Base-by-base conservation (phyloP, 2,888 invertebrate species). In the Strigamia transsilvanica region DNA sequence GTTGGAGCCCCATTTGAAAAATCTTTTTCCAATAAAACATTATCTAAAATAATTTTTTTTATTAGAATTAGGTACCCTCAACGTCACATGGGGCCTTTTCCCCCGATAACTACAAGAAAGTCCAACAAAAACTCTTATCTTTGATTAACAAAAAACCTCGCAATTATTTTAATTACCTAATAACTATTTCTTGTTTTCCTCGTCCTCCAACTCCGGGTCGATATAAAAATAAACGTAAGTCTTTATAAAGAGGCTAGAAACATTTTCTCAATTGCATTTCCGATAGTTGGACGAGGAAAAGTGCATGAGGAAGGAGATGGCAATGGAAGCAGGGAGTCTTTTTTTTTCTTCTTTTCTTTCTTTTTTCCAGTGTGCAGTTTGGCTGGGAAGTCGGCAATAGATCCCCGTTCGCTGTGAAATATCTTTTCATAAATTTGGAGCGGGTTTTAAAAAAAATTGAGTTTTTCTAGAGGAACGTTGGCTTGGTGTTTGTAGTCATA, bases 261-360 rank as follows among this genome's bases (percentile, higher is more conserved):
- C 61, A 66, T 66, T 66, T 66, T 66, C 61, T 66, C 61, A 66
- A 66, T 66, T 66, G 61, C 61, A 66, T 66, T 66, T 66, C 61
- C 61, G 61, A 46, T 46, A n/a, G 46, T 46, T 46, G 46, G 46
- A 46, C 46, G 46, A 66, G 61, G 61, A 66, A 66, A 66, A 66
- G 61, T 66, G 61, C 61, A 66, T 66, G 61, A 66, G 61, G 61
- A 66, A 66, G 61, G 61, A 66, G 61, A 66, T 66, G 61, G 61
- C 51, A 66, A 21, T 18, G 61, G 46, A 66, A 23, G 61, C 21
- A 66, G 61, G 61, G 61, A 66, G 61, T 66, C 61, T 21, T 66
- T 66, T 66, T 66, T 66, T 61, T 13, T 61, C 2, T 42, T 5
- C 5, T 61, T 61, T n/a, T 61, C 9, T 61, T 21, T 61, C 9